Base-by-base conservation (phyloP, 2,113 vertebrate species). In the Procavia capensis region DNA sequence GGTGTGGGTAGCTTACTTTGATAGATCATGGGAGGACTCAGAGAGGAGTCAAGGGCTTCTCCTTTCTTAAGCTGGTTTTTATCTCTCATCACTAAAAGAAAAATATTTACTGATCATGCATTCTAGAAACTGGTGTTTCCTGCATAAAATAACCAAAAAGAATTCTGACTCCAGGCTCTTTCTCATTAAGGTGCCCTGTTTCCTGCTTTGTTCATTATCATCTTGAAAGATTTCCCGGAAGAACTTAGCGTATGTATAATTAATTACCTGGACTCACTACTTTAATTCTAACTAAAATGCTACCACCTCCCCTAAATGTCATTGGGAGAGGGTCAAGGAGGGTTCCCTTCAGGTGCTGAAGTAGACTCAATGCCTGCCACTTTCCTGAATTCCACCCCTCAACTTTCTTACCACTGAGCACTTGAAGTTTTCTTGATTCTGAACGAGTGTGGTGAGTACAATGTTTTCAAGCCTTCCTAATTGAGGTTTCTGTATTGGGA, bases 231-330 rank as follows among this genome's bases (percentile, higher is more conserved):
- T 43, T 88, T 25, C 76, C 39, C 43, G 88, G 79, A 70, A 59
- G 43, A 66, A 20, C n/a, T 87, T 74, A 78, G 36, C 90, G 47
- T 90, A 59, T 64, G n/a, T n/a, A n/a, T n/a, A n/a, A n/a, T n/a
- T n/a, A 91, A 57, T 86, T 45, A 80, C 54, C 45, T 75, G 25
- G 39, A 83, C 72, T 85, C 27, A 90, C 76, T 45, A 86, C 20
- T 88, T 76, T 88, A 85, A 89, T 92, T 96, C 45, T 82, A 59
- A 16, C 47, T 84, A 64, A 83, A 95, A 78, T 68, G 11, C 57
- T 66, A 19, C n/a, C 43, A 45, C 36, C 4, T 50, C 6, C 22
- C 5, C 31, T 6, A 43, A 83, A 27, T 70, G 36, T 81, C 24
- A 61, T 1, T 88, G 61, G 22, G 13, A 19, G 29, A 50, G 29